Evolutionary conservation across 2,113 vertebrate genomes (phyloP).

Genomic region (Melanostigma gelatinosum): DNA sequence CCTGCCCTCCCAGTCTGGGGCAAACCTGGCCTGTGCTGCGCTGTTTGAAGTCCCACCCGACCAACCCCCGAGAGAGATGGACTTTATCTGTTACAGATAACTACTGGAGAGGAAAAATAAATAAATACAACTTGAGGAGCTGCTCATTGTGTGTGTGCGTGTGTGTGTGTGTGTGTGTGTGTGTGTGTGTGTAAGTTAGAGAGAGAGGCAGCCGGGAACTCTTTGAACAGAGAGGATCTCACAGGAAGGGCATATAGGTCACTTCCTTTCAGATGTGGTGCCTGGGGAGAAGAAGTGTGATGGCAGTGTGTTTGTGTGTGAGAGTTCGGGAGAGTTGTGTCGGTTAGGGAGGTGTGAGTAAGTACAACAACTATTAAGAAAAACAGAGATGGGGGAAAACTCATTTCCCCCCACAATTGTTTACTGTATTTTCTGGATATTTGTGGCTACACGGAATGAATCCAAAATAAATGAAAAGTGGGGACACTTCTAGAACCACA

Average conservation of each 20-base stretch:
- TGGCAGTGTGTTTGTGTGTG: constrained; percentile 45
- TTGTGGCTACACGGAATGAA: background rate
- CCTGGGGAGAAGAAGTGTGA: constrained; percentile 58
- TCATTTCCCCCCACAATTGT: background rate
- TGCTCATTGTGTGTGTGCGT: constrained; percentile 62
- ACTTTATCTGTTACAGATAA: constrained; percentile 83
- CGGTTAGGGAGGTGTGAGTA: background rate
- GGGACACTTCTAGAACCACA: background rate
- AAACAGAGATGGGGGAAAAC: background rate
- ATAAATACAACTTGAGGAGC: constrained; percentile 73
- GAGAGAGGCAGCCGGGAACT: constrained; percentile 59
- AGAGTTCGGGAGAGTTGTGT: background rate
- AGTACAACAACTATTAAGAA: constrained; percentile 19
- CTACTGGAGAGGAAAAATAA: constrained; percentile 71
- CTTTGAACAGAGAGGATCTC: constrained; percentile 74
- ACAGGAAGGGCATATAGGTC: constrained; percentile 78
- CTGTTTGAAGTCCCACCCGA: constrained; percentile 75
- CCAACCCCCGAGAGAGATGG: constrained; percentile 64
- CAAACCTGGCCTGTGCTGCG: constrained; percentile 62
- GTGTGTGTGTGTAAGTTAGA: constrained; percentile 18
- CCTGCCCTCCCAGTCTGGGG: constrained; percentile 67
- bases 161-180: constrained; percentile 22
- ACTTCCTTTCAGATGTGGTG: constrained; percentile 76
- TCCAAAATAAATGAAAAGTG: background rate
- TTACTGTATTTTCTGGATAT: constrained; percentile 7